Conservation (phyloP, 2,797 vertebrate species). For the Intellagama lesueurii region DNA sequence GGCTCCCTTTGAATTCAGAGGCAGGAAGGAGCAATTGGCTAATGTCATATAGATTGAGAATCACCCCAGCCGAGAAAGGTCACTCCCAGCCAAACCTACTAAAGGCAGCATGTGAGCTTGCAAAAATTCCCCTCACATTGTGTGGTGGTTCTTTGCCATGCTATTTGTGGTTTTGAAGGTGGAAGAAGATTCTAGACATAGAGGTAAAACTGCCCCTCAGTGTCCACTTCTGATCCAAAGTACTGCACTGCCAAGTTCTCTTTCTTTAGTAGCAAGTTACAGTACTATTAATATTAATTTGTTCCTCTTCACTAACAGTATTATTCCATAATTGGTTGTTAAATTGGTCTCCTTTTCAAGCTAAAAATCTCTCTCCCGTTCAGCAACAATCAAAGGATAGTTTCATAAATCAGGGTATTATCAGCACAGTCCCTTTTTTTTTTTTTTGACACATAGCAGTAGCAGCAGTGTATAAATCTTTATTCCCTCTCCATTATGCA, state of each 20-base stretch:
- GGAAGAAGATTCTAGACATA: too few relatives aligned
- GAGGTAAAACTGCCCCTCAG: too few relatives aligned
- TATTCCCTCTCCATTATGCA: constrained; percentile 43
- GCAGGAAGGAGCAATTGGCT: too few relatives aligned
- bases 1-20: too few relatives aligned
- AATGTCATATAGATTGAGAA: too few relatives aligned
- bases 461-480: constrained; percentile 43
- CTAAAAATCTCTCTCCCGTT: constrained; percentile 31
- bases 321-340: constrained; percentile 41
- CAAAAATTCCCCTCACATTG: too few relatives aligned
- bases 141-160: too few relatives aligned
- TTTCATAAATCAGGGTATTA: constrained; percentile 54
- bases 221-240: background rate
- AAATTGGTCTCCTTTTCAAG: constrained; percentile 44
- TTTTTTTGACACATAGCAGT: constrained; percentile 35
- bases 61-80: too few relatives aligned
- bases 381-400: constrained; percentile 46
- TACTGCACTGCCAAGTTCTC: background rate
- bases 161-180: too few relatives aligned
- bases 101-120: too few relatives aligned
- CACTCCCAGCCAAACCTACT: too few relatives aligned
- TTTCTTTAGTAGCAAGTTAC: background rate
- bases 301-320: constrained; percentile 8
- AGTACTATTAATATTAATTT: constrained; percentile 12
- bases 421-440: constrained; percentile 45